phyloP scores from a whole-genome alignment of 2,797 vertebrate species.

The Typhlichthys eigenmanni region DNA sequence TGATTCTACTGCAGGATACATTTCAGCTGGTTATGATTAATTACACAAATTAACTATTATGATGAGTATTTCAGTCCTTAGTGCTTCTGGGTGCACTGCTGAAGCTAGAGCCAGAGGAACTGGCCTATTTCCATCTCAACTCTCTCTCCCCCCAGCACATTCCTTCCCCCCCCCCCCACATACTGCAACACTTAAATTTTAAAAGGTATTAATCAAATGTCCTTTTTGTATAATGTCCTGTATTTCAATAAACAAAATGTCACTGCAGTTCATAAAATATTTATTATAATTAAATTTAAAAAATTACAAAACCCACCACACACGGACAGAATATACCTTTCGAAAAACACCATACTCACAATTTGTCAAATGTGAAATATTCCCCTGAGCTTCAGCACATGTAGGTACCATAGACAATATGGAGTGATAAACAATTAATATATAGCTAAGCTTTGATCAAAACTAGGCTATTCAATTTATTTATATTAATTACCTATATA shows the following conservation, averaged over 20 bases:
- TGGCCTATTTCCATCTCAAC: slow-evolving; percentile 48
- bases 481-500: too few relatives aligned
- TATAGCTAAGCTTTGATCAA: too few relatives aligned
- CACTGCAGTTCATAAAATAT: background rate
- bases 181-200: background rate
- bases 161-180: background rate
- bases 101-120: slow-evolving; percentile 44
- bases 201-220: background rate
- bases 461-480: too few relatives aligned
- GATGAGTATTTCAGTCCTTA: slow-evolving; percentile 60
- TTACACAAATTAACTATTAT: too few relatives aligned
- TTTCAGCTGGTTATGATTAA: slow-evolving; percentile 59
- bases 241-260: slow-evolving; percentile 1
- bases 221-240: background rate
- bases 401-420: too few relatives aligned
- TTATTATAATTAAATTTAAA: background rate
- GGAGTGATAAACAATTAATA: too few relatives aligned
- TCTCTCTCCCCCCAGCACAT: slow-evolving; percentile 8
- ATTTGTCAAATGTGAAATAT: too few relatives aligned
- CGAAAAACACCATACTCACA: background rate
- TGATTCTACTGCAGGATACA: slow-evolving; percentile 40
- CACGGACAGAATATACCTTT: too few relatives aligned
- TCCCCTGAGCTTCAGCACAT: too few relatives aligned
- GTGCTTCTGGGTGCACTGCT: slow-evolving; percentile 42
- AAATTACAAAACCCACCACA: background rate